phyloP scores from a whole-genome alignment of 2,113 vertebrate species.

The Protobothrops flavoviridis region DNA sequence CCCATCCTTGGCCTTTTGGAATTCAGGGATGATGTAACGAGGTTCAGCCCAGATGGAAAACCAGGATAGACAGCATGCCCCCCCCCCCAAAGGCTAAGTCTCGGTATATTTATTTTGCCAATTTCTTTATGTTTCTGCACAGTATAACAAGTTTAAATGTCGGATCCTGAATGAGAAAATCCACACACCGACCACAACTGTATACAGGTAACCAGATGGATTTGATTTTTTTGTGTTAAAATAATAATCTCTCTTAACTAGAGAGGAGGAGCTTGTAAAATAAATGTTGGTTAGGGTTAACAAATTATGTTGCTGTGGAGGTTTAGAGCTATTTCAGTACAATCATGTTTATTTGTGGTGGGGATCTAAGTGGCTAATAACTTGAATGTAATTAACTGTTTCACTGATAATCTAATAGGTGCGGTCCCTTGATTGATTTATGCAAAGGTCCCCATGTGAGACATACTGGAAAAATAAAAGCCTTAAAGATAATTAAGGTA shows the following conservation, averaged over 20 bases:
- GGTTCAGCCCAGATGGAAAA: too few species aligned
- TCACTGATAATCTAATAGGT: slow-evolving; percentile 55
- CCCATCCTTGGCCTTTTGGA: too few species aligned
- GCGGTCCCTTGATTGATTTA: slow-evolving; percentile 75
- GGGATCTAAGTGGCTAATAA: not conserved
- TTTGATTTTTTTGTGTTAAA: not conserved
- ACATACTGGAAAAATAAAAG: slow-evolving; percentile 79
- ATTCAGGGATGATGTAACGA: too few species aligned
- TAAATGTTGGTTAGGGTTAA: not conserved
- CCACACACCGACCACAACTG: slow-evolving; percentile 71
- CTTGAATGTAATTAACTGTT: not conserved
- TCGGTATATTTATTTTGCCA: not conserved
- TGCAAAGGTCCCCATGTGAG: slow-evolving; percentile 79
- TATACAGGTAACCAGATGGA: slow-evolving; percentile 73
- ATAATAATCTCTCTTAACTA: not conserved
- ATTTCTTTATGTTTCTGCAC: not conserved
- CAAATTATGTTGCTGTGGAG: not conserved
- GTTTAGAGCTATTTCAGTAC: not conserved
- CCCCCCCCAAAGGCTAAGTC: not conserved
- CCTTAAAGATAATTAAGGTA: slow-evolving; percentile 77
- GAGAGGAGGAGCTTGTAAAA: not conserved
- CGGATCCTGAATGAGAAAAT: slow-evolving; percentile 79
- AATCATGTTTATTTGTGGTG: not conserved
- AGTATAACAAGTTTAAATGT: slow-evolving; percentile 81
- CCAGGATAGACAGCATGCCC: not conserved